phyloP scores from a whole-genome alignment of 2,888 invertebrate species.

The Hyles lineata region DNA sequence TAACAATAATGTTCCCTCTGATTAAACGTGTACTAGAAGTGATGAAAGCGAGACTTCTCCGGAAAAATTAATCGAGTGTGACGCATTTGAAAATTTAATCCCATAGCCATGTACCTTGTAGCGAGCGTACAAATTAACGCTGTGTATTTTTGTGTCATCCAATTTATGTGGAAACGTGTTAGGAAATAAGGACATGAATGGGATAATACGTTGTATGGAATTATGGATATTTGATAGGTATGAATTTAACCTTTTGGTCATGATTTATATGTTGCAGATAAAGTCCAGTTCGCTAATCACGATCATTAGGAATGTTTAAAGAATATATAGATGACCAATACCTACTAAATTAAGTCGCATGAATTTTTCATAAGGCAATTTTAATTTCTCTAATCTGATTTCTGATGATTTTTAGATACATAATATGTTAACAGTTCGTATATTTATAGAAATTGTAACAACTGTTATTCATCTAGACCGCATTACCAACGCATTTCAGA shows the following conservation, averaged over 20 bases:
- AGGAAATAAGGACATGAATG: constrained; percentile 8
- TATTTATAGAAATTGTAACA: too few relatives aligned
- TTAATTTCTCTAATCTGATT: too few relatives aligned
- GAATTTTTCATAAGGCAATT: too few relatives aligned
- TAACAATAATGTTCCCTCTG: constrained; percentile 41
- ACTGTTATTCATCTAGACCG: not conserved
- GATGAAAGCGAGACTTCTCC: constrained; percentile 68
- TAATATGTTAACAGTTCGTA: too few relatives aligned
- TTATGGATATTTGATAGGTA: too few relatives aligned
- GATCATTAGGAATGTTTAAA: too few relatives aligned
- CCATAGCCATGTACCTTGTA: constrained; percentile 64
- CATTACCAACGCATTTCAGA: not conserved
- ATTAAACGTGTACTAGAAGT: constrained; percentile 62
- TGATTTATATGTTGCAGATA: too few relatives aligned
- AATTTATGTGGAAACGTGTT: constrained; percentile 52
- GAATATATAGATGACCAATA: too few relatives aligned
- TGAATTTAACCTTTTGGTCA: too few relatives aligned
- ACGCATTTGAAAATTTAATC: constrained; percentile 78
- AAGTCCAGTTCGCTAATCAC: too few relatives aligned
- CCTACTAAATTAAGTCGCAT: too few relatives aligned
- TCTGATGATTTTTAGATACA: too few relatives aligned
- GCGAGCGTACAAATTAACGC: constrained; percentile 67
- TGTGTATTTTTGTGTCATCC: constrained; percentile 66
- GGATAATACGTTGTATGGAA: not conserved
- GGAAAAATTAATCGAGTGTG: constrained; percentile 69